Conservation (phyloP, 2,797 vertebrate genomes). For the Pangasius larnaudii region DNA sequence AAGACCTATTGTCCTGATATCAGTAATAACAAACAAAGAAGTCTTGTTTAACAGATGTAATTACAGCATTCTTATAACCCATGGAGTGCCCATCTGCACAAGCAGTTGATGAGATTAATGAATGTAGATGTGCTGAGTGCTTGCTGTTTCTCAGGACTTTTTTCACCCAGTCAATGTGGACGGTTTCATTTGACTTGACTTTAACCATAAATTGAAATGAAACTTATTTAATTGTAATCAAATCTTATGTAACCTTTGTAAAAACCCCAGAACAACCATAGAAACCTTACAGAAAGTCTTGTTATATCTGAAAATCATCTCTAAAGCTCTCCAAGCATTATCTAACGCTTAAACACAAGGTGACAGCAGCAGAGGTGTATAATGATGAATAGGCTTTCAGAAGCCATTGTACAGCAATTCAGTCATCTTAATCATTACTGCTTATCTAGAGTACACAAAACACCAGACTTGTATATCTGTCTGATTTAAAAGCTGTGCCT, state of each 20-base stretch:
- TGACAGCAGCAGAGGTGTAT: conserved; percentile 36
- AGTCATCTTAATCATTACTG: background rate
- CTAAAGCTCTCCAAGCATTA: background rate
- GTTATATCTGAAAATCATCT: background rate
- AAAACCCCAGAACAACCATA: background rate
- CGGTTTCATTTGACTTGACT: background rate
- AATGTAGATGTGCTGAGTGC: background rate
- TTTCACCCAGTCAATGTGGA: background rate
- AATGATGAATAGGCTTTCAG: conserved; percentile 47
- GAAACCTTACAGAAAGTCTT: background rate
- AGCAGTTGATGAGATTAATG: background rate
- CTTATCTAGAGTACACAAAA: background rate
- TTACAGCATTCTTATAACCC: background rate
- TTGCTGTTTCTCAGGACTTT: background rate
- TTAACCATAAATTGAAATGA: background rate
- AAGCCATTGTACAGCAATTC: background rate
- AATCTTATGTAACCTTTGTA: background rate
- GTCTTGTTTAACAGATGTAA: background rate
- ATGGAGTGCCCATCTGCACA: background rate
- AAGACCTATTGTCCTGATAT: no score
- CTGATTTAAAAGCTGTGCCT: background rate
- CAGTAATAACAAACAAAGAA: background rate
- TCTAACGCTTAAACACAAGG: background rate
- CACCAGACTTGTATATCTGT: background rate
- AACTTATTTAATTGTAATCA: background rate